These are phyloP conservation scores for Gibbula magus DNA, from an alignment of 2,888 invertebrate genomes.

Conservation along the genomic window DNA sequence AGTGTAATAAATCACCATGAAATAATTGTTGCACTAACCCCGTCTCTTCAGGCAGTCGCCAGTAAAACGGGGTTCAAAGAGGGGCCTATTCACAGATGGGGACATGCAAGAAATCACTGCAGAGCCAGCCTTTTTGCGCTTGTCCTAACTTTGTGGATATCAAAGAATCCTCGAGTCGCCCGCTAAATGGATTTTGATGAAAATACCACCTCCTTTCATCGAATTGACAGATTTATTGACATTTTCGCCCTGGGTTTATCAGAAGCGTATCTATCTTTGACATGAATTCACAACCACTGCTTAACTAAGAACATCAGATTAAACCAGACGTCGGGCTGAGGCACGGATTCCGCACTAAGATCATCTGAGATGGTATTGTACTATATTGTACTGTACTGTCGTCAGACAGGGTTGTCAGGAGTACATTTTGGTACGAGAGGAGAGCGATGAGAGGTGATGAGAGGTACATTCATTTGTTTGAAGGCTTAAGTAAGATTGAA, in stretches of 20 bases:
- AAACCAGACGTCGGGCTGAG: background rate
- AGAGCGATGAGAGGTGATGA: background rate
- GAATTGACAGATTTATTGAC: conserved; percentile 22
- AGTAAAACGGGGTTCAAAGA: background rate
- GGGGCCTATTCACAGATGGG: background rate
- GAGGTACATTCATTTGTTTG: background rate
- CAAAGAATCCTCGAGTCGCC: background rate
- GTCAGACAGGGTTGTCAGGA: background rate
- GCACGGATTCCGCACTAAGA: background rate
- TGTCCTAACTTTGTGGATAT: background rate
- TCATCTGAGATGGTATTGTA: background rate
- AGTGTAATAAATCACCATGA: background rate
- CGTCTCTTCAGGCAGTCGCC: background rate
- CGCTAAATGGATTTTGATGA: conserved; percentile 23
- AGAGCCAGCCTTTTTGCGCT: background rate
- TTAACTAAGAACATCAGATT: background rate
- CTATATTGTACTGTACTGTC: background rate
- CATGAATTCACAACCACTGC: background rate
- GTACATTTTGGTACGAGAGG: background rate
- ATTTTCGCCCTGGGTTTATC: conserved; percentile 10
- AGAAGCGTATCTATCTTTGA: background rate
- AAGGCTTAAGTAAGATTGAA: background rate
- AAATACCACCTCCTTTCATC: conserved; percentile 15
- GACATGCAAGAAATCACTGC: background rate
- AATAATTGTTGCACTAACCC: conserved; percentile 11